phyloP scores from a whole-genome alignment of 2,888 invertebrate species.

The Tenthredo notha region DNA sequence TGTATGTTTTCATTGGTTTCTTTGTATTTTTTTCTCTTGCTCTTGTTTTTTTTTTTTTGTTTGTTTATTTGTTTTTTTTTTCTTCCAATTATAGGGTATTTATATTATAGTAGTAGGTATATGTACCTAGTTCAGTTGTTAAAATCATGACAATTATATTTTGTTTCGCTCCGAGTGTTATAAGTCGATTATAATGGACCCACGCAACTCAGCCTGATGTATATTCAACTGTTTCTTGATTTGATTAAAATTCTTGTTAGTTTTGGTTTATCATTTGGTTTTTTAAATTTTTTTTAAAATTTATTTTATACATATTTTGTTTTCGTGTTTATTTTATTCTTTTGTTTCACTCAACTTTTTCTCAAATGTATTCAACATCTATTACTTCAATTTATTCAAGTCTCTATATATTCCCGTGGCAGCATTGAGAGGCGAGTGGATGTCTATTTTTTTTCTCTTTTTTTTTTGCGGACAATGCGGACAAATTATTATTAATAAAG shows the following conservation, averaged over 20 bases:
- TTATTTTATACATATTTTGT: not conserved
- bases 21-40: not conserved
- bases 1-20: not conserved
- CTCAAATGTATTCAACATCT: constrained; percentile 22
- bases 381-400: constrained; percentile 4
- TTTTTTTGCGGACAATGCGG: not conserved
- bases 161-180: not conserved
- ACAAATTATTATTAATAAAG: not conserved
- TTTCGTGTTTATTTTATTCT: not conserved
- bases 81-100: not conserved
- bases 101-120: not conserved
- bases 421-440: not conserved
- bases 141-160: not conserved
- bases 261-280: not conserved
- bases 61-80: not conserved
- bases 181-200: constrained; percentile 12
- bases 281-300: too few species aligned
- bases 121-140: not conserved
- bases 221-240: not conserved
- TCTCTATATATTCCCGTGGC: constrained; percentile 3
- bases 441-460: not conserved
- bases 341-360: not conserved
- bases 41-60: not conserved
- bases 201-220: constrained; percentile 13
- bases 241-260: not conserved